A percentile compares a stretch with the other conserved stretches of the same genome.
These are phyloP conservation scores for Dryadula phaetusa DNA, from an alignment of 2,888 invertebrate genomes.

Conservation along the genomic window DNA sequence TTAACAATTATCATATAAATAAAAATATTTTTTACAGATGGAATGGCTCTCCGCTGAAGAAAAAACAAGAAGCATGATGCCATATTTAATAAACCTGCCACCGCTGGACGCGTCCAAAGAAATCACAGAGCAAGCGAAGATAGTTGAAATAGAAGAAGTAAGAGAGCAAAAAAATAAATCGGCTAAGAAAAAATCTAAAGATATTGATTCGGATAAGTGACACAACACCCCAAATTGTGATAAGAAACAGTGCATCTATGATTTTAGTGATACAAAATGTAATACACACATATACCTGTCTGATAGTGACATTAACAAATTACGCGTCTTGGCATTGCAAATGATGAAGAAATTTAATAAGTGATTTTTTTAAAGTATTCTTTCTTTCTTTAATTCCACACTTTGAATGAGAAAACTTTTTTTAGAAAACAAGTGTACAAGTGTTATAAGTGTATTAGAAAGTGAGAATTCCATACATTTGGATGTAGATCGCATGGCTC, in stretches of 20 bases:
- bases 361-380: slow-evolving; percentile 3
- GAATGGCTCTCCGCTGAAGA: slow-evolving; percentile 79
- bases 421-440: too few species aligned
- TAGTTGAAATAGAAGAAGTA: slow-evolving; percentile 49
- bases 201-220: slow-evolving; percentile 71
- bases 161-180: slow-evolving; percentile 43
- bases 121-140: slow-evolving; percentile 44
- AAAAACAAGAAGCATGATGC: slow-evolving; percentile 77
- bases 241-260: slow-evolving; percentile 54
- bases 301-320: slow-evolving; percentile 59
- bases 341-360: slow-evolving; percentile 27
- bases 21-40: slow-evolving; percentile 60
- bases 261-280: slow-evolving; percentile 57
- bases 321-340: slow-evolving; percentile 52
- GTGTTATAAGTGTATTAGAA: too few species aligned
- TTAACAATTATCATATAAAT: not conserved
- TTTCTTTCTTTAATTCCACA: too few species aligned
- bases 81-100: slow-evolving; percentile 73
- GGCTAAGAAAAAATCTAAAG: slow-evolving; percentile 55
- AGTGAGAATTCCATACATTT: too few species aligned
- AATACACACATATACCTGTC: slow-evolving; percentile 57
- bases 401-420: too few species aligned
- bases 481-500: too few species aligned
- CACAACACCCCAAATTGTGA: slow-evolving; percentile 62
- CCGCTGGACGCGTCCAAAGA: slow-evolving; percentile 57